Evolutionary conservation across 2,888 invertebrate species (phyloP), one percentile per base, ranked within the genome.

Genomic region (Rhagonycha lutea): DNA sequence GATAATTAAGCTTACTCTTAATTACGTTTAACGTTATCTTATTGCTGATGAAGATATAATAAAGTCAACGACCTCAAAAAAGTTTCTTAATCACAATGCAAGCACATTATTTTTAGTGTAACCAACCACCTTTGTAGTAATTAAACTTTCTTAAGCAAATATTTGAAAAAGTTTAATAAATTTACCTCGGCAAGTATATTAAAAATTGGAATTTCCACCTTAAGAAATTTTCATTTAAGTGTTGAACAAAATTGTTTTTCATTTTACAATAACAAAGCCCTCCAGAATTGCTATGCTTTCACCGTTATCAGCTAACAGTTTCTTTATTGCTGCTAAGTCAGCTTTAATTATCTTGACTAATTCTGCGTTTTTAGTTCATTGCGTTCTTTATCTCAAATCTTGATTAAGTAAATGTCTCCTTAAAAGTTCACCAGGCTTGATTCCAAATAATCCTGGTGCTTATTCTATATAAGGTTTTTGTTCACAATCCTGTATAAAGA

Each of bases 61-160:
- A 65, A 65, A 65, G 63, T 65, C 63, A 65, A 65, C 26, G 63
- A n/a, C 63, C 63, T 26, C 63, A 65, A 65, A 65, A 63, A 47
- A 47, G 47, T 47, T 47, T 47, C 47, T 47, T 47, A 47, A n/a
- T 47, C 47, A 47, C 47, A 47, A 47, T 47, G 47, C 47, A 47
- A 47, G n/a, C 47, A 47, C 47, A 47, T n/a, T 47, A n/a, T 47
- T 47, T 47, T 47, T 47, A 5, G 7, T 4, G 47, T n/a, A 47
- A 47, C n/a, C n/a, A n/a, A 47, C 47, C 47, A 47, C 47, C 47
- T 47, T n/a, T 5, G 47, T 47, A n/a, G 7, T n/a, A 47, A 47
- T 47, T 47, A 47, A 12, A 47, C 12, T 7, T 47, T 47, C 47
- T 47, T n/a, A n/a, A 47, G 47, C 47, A 47, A 47, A 47, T 47